Evolutionary conservation across 2,113 vertebrate genomes (phyloP).

Genomic region (Puma concolor): DNA sequence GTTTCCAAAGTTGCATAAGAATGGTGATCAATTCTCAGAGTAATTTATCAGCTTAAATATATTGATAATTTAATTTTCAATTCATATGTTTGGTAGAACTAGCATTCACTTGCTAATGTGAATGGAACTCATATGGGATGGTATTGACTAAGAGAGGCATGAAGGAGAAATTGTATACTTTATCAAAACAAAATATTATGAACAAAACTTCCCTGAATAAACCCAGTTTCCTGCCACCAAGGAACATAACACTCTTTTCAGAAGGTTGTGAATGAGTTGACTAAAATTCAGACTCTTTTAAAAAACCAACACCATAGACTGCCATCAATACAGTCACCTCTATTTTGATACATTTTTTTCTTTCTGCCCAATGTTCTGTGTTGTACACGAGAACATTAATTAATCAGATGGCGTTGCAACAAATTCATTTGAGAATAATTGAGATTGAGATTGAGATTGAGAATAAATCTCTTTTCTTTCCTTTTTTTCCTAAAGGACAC

Average conservation of each 20-base stretch:
- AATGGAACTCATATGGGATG: background rate
- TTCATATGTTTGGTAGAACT: background rate
- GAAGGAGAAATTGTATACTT: conserved; percentile 19
- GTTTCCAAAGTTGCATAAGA: background rate
- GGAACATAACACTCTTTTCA: background rate
- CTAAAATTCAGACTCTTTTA: background rate
- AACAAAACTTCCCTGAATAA: background rate
- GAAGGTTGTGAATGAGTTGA: background rate
- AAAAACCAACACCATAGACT: background rate
- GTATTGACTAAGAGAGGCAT: background rate
- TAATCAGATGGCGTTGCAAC: background rate
- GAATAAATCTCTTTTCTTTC: background rate
- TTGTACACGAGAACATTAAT: background rate
- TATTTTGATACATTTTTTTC: background rate
- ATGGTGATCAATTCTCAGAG: background rate
- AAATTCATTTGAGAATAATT: background rate
- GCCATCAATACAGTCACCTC: background rate
- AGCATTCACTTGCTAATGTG: background rate
- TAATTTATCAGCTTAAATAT: background rate
- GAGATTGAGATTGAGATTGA: no score
- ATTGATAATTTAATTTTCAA: background rate
- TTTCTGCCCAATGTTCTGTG: background rate
- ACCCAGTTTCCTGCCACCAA: background rate
- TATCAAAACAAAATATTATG: background rate
- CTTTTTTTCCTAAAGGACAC: background rate